Base-by-base conservation (phyloP, 2,797 vertebrate species). In the Epinephelus coioides region DNA sequence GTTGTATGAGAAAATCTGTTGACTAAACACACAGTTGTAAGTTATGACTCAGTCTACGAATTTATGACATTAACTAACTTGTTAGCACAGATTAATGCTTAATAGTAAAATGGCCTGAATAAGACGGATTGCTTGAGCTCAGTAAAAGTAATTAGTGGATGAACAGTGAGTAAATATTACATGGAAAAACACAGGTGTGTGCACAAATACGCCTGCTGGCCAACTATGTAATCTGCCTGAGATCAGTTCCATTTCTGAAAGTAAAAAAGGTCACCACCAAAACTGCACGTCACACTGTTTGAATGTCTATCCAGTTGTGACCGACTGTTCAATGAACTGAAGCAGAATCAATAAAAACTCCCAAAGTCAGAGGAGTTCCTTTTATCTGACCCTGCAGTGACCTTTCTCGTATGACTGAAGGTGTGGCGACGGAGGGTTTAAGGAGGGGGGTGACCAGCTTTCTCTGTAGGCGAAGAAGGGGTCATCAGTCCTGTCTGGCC, bases 401-500 rank as follows among this genome's bases (percentile, higher is more conserved):
- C 95, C 96, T 95, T 93, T 88, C 88, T 90, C 38, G 50, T 92
- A 83, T 79, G 92, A 93, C 95, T 93, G 84, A 86, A 89, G 92
- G 88, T 91, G 92, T 76, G 83, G 86, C 21, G 5, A 60, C 38
- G 44, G 63, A 73, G 38, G 47, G 61, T 75, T 88, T 69, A 64
- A 61, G 76, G 54, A 72, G 85, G 82, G 71, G 83, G 86, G 77
- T 78, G 85, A 85, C 82, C 69, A 54, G 86, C 82, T 85, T 84
- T 90, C 79, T 93, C 86, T 92, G 80, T 86, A 78, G 85, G 85
- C 75, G 43, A 85, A 81, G 72, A 88, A 88, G 55, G 67, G 79
- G 93, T 96, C 97, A 97, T 98, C 96, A 97, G 95, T 98, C 96
- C 96, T 95, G 95, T 95, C 94, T 70, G 91, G 95, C 95, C 95